Conservation (phyloP, 2,888 invertebrate genomes). For the Cyrtodaria siliqua region DNA sequence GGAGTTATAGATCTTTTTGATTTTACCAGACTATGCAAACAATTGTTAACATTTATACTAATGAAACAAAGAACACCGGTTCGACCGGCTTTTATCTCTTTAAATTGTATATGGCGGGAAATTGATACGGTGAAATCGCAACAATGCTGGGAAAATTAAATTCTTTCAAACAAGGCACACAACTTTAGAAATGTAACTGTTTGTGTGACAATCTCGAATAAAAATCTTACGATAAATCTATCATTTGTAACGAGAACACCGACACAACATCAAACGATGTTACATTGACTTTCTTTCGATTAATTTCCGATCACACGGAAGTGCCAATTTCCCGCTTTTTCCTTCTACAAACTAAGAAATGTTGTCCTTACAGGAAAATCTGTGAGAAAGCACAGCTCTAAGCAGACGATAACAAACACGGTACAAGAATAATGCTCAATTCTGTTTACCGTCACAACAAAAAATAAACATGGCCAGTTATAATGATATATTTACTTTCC, state of each 20-base stretch:
- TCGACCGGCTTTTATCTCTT: too few relatives aligned
- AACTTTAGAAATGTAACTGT: too few relatives aligned
- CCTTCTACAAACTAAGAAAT: conserved; percentile 32
- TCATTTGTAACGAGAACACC: background rate
- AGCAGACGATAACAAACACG: conserved; percentile 18
- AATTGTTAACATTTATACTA: too few relatives aligned
- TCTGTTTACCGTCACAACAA: conserved; percentile 51
- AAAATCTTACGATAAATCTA: too few relatives aligned
- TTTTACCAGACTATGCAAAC: too few relatives aligned
- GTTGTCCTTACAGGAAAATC: conserved; percentile 31
- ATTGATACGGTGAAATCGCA: too few relatives aligned
- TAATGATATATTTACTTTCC: conserved; percentile 29
- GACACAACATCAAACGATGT: conserved; percentile 8
- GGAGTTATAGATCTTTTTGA: too few relatives aligned
- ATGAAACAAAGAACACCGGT: too few relatives aligned
- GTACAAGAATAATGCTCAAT: conserved; percentile 22
- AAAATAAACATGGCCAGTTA: conserved; percentile 41
- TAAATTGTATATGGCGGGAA: too few relatives aligned
- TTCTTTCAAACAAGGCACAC: too few relatives aligned
- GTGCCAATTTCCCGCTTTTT: conserved; percentile 39
- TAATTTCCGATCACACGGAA: conserved; percentile 29
- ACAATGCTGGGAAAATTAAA: too few relatives aligned
- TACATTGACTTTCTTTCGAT: conserved; percentile 1
- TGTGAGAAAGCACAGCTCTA: conserved; percentile 35
- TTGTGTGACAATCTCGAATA: too few relatives aligned